Evolutionary conservation across 2,888 invertebrate species (phyloP).

Genomic region (Leuctra nigra): DNA sequence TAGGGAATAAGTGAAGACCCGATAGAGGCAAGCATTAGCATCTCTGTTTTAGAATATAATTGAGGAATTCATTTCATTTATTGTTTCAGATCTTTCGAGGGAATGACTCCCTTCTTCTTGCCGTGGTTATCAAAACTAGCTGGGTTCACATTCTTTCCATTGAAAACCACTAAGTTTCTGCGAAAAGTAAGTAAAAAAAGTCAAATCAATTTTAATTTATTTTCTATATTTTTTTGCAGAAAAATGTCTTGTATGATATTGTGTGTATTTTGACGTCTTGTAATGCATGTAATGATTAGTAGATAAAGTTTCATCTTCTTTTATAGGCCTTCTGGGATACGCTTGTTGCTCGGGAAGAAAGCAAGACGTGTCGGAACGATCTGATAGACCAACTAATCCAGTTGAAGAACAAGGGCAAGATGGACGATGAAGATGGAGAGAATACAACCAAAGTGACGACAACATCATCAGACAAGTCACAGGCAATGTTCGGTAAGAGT

Average conservation of each 20-base stretch:
- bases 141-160: slow-evolving; percentile 8
- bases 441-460: neutral
- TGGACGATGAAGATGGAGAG: neutral
- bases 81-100: slow-evolving; percentile 14
- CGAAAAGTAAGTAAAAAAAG: neutral
- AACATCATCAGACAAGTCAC: no score
- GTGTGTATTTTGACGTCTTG: no score
- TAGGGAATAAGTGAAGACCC: no score
- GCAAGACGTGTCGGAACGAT: slow-evolving; percentile 6
- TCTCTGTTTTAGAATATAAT: no score
- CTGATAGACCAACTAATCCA: slow-evolving; percentile 13
- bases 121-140: slow-evolving; percentile 4
- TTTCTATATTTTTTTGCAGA: no score
- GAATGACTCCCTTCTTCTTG: slow-evolving; percentile 13
- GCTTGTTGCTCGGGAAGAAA: slow-evolving; percentile 7
- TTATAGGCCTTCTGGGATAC: slow-evolving; percentile 16
- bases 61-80: no score
- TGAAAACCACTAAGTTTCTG: slow-evolving; percentile 13
- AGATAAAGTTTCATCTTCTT: no score
- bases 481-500: neutral
- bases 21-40: no score
- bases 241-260: no score
- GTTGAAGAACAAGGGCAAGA: slow-evolving; percentile 12
- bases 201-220: no score
- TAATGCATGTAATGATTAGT: no score